Conservation (phyloP, 2,888 invertebrate genomes). For the Pogonocherus hispidulus region DNA sequence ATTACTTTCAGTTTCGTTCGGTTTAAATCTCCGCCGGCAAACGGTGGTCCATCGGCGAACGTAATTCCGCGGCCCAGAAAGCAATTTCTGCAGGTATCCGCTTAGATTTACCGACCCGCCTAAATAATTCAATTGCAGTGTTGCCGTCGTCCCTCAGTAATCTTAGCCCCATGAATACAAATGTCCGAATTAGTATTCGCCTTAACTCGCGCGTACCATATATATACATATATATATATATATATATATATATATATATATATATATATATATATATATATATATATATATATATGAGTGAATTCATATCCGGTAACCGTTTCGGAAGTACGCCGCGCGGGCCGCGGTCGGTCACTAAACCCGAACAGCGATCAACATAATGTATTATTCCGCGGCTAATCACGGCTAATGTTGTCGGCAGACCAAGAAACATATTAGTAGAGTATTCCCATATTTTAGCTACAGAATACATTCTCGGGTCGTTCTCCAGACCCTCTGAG, state of each 20-base stretch:
- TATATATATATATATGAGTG: constrained; percentile 14
- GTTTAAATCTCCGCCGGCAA: not conserved
- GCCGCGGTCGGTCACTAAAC: constrained; percentile 43
- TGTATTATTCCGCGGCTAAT: constrained; percentile 3
- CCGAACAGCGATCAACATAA: constrained; percentile 22
- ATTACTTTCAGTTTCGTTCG: not conserved
- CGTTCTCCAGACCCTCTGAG: no score
- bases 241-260: constrained; percentile 44
- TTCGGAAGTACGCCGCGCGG: constrained; percentile 40
- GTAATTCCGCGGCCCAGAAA: constrained; percentile 45
- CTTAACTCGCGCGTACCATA: constrained; percentile 40
- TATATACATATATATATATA: not conserved
- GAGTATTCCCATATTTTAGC: no score
- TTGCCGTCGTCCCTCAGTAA: constrained; percentile 48
- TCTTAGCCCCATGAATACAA: constrained; percentile 58
- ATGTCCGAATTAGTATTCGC: constrained; percentile 54
- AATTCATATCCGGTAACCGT: constrained; percentile 50
- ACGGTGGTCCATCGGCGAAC: constrained; percentile 31
- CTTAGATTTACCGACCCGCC: constrained; percentile 39
- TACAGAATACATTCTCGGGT: no score
- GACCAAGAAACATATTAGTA: no score
- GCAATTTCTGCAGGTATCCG: constrained; percentile 43
- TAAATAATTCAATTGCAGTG: constrained; percentile 57
- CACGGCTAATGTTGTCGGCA: not conserved
- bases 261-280: no score